phyloP scores from a whole-genome alignment of 2,797 vertebrate species.

The Enteromius radiatus region DNA sequence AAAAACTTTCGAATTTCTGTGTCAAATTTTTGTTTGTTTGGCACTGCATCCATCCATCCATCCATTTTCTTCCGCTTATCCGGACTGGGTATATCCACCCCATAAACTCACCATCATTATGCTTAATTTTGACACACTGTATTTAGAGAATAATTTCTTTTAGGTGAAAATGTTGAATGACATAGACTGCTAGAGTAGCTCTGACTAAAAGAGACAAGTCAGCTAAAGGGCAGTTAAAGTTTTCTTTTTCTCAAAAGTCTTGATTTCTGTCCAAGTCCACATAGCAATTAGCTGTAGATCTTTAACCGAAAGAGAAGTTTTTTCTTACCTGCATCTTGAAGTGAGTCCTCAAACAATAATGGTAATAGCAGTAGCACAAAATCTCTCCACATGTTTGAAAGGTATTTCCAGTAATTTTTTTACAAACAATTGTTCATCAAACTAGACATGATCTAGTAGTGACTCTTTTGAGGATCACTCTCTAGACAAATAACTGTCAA shows the following conservation, averaged over 20 bases:
- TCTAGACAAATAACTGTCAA: not conserved
- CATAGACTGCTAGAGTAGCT: not conserved
- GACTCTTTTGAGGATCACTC: constrained; percentile 9
- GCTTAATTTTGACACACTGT: not conserved
- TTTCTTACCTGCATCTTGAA: constrained; percentile 58
- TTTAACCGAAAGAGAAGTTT: not conserved
- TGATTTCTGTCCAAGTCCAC: not conserved
- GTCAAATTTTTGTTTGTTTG: no score
- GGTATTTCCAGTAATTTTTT: not conserved
- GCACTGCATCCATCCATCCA: no score
- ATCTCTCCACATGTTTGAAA: constrained; percentile 52
- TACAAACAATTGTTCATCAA: not conserved
- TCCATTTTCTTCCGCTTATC: no score
- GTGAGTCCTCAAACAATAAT: constrained; percentile 41
- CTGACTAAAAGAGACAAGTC: not conserved
- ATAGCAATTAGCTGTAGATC: not conserved
- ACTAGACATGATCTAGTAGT: not conserved
- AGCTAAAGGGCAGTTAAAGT: not conserved
- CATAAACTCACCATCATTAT: not conserved
- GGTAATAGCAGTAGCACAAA: constrained; percentile 46
- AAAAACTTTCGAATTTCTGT: no score
- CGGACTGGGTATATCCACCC: no score
- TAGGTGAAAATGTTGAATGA: not conserved
- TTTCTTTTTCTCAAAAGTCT: not conserved
- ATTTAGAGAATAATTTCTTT: not conserved